Conservation (phyloP, 2,113 vertebrate species). For the Bos indicus region DNA sequence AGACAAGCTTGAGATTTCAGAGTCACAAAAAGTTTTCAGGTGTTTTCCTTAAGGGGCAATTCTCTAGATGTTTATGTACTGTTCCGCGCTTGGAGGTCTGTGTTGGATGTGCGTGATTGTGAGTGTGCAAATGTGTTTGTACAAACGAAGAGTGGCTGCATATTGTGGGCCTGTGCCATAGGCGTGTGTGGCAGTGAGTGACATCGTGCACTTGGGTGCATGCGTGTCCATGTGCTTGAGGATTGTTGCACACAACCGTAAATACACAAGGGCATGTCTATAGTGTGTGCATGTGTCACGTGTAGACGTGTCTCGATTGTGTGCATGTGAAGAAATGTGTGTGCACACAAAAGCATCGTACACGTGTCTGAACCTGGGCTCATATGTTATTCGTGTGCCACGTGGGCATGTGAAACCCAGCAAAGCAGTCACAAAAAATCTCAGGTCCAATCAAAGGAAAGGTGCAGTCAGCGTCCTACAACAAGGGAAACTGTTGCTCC, state of each 20-base stretch:
- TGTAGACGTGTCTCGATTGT: background rate
- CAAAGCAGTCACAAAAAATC: background rate
- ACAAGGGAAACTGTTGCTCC: background rate
- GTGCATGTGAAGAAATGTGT: background rate
- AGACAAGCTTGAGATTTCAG: accelerated
- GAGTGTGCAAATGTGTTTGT: background rate
- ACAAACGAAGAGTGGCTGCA: background rate
- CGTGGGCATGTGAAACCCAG: background rate
- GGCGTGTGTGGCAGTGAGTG: background rate
- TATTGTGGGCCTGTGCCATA: background rate
- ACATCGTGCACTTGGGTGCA: background rate
- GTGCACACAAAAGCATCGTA: background rate
- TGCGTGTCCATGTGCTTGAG: background rate
- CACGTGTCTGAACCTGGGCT: background rate
- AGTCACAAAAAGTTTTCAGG: background rate
- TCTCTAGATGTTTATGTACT: background rate
- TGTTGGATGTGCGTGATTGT: background rate
- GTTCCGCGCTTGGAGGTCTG: background rate
- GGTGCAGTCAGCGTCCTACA: background rate
- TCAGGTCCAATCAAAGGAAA: background rate
- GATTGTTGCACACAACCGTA: background rate
- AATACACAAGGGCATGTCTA: background rate
- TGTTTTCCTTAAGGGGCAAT: background rate
- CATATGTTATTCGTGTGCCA: background rate
- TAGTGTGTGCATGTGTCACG: background rate